Conservation (phyloP, 23 tunicate species). For the Trididemnum nubilum region DNA sequence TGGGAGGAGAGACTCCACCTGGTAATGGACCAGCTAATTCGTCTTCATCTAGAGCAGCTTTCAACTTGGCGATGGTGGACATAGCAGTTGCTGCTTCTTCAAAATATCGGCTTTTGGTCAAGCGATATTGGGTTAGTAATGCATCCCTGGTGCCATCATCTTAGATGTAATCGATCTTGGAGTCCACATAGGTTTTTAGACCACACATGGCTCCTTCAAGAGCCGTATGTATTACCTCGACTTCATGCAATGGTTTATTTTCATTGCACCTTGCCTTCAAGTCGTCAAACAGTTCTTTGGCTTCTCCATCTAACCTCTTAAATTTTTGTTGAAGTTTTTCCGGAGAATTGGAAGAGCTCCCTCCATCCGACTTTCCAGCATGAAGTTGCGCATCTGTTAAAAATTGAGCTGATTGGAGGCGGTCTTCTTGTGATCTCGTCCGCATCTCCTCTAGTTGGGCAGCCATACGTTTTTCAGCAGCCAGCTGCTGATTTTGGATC, state of each 20-base stretch:
- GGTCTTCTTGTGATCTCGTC: no score
- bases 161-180: neutral
- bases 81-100: neutral
- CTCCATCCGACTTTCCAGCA: no score
- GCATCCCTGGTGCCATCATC: neutral
- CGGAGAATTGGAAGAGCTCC: no score
- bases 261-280: neutral
- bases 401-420: no score
- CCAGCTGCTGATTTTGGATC: no score
- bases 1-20: neutral
- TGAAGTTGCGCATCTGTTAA: no score
- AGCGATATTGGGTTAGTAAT: neutral
- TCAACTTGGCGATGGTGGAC: neutral
- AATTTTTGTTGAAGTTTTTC: no score
- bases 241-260: neutral
- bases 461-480: no score
- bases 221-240: neutral
- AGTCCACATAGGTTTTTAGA: neutral
- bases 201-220: neutral
- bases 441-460: no score
- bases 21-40: neutral
- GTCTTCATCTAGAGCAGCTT: neutral
- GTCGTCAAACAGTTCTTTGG: neutral
- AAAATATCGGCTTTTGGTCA: neutral
- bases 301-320: neutral